Base-by-base conservation (phyloP, 2,113 vertebrate species). In the Chelonoidis abingdonii region DNA sequence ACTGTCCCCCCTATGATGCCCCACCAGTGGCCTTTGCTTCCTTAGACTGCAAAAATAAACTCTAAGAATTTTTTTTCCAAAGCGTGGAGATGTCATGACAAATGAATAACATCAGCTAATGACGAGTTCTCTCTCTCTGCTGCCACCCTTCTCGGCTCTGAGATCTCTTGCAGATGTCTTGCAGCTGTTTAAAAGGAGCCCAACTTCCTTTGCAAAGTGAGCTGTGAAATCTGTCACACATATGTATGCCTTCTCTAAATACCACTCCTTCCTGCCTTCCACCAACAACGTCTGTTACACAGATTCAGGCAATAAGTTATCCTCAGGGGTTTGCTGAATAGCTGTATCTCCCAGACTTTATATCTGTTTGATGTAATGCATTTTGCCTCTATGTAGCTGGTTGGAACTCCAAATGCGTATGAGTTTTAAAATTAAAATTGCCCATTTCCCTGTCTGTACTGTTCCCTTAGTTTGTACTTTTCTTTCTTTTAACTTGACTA, bases 321-420 rank as follows among this genome's bases (percentile, higher is more conserved):
- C 72, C 86, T 93, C 89, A 62, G 79, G 83, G 49, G 86, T 41
- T 88, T 80, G 41, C 19, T 16, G 47, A 89, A 86, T 25, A 85
- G 69, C n/a, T 82, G 10, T 6, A 87, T 85, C 80, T 94, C 76
- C 72, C 89, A 93, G 62, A 47, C 41, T 53, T 19, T 2, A 1
- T n/a, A 3, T 5, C 87, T 75, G n/a, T 31, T 11, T 87, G 86
- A 92, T 44, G 62, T 84, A 85, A 90, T 31, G 12, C 0, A 0
- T 50, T 96, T 90, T 92, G 17, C 27, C 78, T 80, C 84, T 86
- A 52, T 22, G 21, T 12, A 41, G 24, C 35, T 88, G 56, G 53
- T 65, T 3, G 1, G 50, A 84, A 54, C 0, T 0, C 44, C 57
- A 62, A 86, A 50, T 0, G 0, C 10, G 52, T 69, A n/a, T 0